Evolutionary conservation across 2,797 vertebrate species (phyloP).

Genomic region (Pogoniulus pusillus): DNA sequence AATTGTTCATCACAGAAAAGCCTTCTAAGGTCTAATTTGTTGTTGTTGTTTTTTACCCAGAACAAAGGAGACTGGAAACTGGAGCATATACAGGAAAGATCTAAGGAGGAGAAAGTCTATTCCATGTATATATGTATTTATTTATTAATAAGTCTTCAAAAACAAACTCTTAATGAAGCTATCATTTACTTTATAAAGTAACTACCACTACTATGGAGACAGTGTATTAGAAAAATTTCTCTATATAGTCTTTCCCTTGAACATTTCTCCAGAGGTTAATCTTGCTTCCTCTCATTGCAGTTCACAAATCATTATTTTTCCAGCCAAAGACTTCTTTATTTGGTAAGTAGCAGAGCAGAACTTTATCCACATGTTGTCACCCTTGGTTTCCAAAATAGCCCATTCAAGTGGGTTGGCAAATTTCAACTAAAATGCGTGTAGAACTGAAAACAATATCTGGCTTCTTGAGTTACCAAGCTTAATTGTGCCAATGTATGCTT

Average conservation of each 20-base stretch:
- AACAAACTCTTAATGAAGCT: fast-evolving
- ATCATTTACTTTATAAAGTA: not conserved
- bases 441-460: conserved; percentile 64
- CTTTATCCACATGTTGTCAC: conserved; percentile 61
- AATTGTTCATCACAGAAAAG: not conserved
- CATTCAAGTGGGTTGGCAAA: conserved; percentile 59
- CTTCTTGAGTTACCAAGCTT: conserved; percentile 61
- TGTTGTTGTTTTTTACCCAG: not conserved
- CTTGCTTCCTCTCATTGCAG: conserved; percentile 20
- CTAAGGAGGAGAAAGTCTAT: not conserved
- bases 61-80: not conserved
- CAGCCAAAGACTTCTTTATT: conserved; percentile 49
- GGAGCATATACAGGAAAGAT: not conserved
- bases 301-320: conserved; percentile 27
- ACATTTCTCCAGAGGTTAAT: conserved; percentile 10
- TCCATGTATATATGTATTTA: not conserved
- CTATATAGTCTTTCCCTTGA: not conserved
- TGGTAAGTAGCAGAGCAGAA: conserved; percentile 57
- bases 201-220: not conserved
- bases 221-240: not conserved
- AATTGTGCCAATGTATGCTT: conserved; percentile 65
- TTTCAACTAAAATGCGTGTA: conserved; percentile 38
- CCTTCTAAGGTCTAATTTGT: not conserved
- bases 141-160: not conserved
- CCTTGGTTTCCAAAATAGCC: conserved; percentile 53